These are phyloP conservation scores for Neoitamus cyanurus DNA, from an alignment of 2,888 invertebrate species.

Conservation along the genomic window DNA sequence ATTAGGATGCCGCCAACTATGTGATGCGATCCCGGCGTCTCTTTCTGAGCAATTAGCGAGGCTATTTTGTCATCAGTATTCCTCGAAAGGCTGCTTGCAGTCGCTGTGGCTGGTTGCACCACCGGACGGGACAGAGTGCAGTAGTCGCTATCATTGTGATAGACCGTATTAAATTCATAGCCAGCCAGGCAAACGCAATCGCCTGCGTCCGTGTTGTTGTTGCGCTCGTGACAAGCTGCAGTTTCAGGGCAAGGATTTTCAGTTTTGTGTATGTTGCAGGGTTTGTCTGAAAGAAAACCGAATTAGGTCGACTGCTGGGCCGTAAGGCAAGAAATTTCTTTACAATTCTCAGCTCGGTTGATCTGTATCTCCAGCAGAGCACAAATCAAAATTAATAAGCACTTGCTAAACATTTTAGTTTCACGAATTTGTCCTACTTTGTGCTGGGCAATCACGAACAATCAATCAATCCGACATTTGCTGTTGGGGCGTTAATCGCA, in stretches of 20 bases:
- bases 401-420: slow-evolving; percentile 10
- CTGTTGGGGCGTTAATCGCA: neutral
- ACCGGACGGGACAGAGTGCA: slow-evolving; percentile 41
- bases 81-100: neutral
- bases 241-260: slow-evolving; percentile 17
- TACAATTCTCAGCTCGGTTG: neutral
- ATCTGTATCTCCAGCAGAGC: neutral
- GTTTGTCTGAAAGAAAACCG: slow-evolving; percentile 21
- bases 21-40: slow-evolving; percentile 54
- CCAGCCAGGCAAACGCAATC: slow-evolving; percentile 40
- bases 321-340: neutral
- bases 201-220: neutral
- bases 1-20: slow-evolving; percentile 56
- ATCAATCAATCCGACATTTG: slow-evolving; percentile 34
- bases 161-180: slow-evolving; percentile 44
- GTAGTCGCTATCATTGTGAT: slow-evolving; percentile 47
- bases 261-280: slow-evolving; percentile 9
- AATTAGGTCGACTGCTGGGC: neutral
- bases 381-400: neutral
- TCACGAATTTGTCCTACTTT: neutral
- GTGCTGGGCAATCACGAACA: slow-evolving; percentile 1
- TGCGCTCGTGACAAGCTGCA: neutral
- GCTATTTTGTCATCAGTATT: slow-evolving; percentile 39
- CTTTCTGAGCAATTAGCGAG: slow-evolving; percentile 42
- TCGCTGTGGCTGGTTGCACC: neutral